Percentiles rank a stretch among this genome's conserved stretches.
phyloP scores from a whole-genome alignment of 2,113 vertebrate species.

The Physeter macrocephalus region DNA sequence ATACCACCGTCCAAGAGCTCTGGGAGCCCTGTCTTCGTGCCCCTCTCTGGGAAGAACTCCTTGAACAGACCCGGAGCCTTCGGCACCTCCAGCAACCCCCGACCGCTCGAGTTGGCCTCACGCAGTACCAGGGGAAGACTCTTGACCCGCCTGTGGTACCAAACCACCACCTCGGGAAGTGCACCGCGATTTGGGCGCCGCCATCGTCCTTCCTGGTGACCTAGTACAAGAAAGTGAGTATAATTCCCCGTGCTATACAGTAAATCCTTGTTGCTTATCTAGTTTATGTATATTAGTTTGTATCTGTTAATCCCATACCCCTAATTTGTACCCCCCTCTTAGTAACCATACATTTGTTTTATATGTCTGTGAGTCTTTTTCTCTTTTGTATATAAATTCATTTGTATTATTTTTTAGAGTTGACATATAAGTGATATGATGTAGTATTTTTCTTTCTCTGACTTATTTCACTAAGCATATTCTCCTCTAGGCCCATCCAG shows the following conservation, averaged over 20 bases:
- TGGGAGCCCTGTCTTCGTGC: conserved; percentile 80
- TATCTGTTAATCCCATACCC: neutral
- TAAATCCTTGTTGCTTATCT: neutral
- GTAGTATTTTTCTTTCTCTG: neutral
- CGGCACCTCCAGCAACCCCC: conserved; percentile 77
- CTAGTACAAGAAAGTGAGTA: neutral
- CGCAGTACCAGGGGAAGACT: neutral
- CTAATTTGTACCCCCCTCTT: neutral
- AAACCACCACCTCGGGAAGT: neutral
- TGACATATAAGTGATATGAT: neutral
- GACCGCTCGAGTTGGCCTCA: neutral
- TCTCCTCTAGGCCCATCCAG: neutral
- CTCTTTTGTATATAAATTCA: neutral
- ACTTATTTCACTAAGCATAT: neutral
- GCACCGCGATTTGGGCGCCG: conserved; percentile 3
- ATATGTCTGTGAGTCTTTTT: neutral
- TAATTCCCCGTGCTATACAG: neutral
- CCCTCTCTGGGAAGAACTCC: conserved; percentile 86
- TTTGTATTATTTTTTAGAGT: neutral
- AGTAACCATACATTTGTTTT: neutral
- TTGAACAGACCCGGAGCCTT: conserved; percentile 87
- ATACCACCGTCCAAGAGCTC: conserved; percentile 74
- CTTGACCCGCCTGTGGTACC: fast-evolving
- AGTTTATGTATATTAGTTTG: neutral
- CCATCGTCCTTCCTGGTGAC: conserved; percentile 71